Evolutionary conservation across 1,140 invertebrate genomes (phyloP), one percentile per base, ranked within the genome.

Genomic region (Ephestia elutella): DNA sequence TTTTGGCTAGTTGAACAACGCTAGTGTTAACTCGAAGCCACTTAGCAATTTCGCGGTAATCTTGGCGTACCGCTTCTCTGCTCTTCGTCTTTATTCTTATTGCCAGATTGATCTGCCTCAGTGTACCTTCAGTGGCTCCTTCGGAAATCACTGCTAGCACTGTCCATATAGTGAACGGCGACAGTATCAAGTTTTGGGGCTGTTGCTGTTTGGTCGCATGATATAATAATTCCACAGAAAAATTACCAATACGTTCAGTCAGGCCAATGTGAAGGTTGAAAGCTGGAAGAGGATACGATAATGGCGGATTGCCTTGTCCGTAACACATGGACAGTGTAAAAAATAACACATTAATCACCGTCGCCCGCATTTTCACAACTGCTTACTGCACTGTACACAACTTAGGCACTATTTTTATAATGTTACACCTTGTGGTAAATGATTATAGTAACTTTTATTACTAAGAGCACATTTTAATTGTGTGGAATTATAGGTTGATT

Each of bases 81-180:
- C 70, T 60, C 53, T 69, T 71, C 0, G 62, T 58, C n/a, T 70
- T 62, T 15, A 88, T 69, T 19, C 84, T 61, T n/a, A 90, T 62
- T 2, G 72, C 79, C 0, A 59, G 61, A 54, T 80, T 70, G 8
- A 91, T 70, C 69, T 91, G 66, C 15, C 49, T 63, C 4, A 75
- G 63, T 0, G 90, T 90, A 4, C 75, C 74, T 0, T 68, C 85
- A 0, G 59, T 30, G 0, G 90, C 89, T 0, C 90, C 90, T 72
- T 90, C 90, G 0, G 86, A 65, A 15, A 89, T 82, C 0, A 90
- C 86, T 17, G 89, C 84, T 13, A 91, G 60, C 0, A 86, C 71
- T 13, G 87, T 88, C 90, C 90, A 90, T 18, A 90, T 76, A 1
- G 89, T 90, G 13, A 90, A 82, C 0, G 90, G 90, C 1, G 90